Evolutionary conservation across 2,888 invertebrate genomes (phyloP), one percentile per base, ranked within the genome.

Genomic region (Cataglyphis cursor): DNA sequence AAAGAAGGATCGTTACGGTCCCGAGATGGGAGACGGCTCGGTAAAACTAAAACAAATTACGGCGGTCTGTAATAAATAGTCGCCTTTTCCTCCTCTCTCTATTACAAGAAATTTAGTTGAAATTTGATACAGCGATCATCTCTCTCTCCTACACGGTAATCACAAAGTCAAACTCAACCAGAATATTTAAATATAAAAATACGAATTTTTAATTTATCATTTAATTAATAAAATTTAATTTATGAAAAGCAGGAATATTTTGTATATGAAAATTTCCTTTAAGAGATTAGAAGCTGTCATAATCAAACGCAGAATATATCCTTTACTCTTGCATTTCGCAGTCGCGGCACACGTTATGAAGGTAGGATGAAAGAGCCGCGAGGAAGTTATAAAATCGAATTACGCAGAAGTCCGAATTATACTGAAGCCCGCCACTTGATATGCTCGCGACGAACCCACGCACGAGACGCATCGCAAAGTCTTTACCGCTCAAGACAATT

Each of bases 361-460:
- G 57, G 10, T 38, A 31, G 84, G 78, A 44, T 81, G 81, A 83
- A 83, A 61, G 65, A 9, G 62, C 66, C 81, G 75, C 89, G 88
- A 93, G 94, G 94, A 94, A 94, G 94, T 92, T 93, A 88, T 94
- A 93, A 94, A 94, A 92, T 92, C 89, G 90, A 66, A 87, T 87
- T 92, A 93, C 93, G 89, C 86, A 90, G 92, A 92, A 93, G 86
- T 35, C 44, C 44, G 66, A 89, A 88, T 75, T 76, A 75, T 78
- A 74, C 38, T 81, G 86, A 84, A 84, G 82, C 65, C 83, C 82
- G 83, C 81, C 81, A 85, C 85, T 89, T 89, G 85, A 87, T 89
- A 89, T 89, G 89, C 89, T 85, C 86, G 85, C 74, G 85, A 85
- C 85, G 90, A 87, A 54, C 76, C 81, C 51, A 64, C 64, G 64